These are phyloP conservation scores for Coregonus clupeaformis DNA, from an alignment of 2,113 vertebrate species.

Conservation along the genomic window DNA sequence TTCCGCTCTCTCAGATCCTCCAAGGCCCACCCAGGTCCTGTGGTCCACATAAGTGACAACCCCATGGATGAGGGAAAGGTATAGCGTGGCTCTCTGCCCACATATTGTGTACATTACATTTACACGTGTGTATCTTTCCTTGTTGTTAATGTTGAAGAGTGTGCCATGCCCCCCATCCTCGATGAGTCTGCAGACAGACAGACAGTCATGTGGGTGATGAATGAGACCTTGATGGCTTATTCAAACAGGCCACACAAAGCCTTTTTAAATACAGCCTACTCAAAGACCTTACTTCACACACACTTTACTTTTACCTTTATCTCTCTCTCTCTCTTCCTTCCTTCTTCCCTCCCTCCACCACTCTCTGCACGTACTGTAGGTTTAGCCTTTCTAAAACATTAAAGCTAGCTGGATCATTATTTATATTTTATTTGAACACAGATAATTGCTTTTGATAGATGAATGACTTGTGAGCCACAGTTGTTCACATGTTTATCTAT, in stretches of 20 bases:
- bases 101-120: too few species aligned
- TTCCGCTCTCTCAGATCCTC: conserved; percentile 80
- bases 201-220: too few species aligned
- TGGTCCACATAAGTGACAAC: conserved; percentile 99
- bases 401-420: not conserved
- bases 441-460: not conserved
- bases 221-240: not conserved
- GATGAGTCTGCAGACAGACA: not conserved
- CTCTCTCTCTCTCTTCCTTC: not conserved
- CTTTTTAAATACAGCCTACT: too few species aligned
- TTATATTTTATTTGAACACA: not conserved
- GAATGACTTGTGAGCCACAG: not conserved
- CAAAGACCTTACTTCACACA: not conserved
- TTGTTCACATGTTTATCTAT: not conserved
- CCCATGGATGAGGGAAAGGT: conserved; percentile 98
- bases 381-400: not conserved
- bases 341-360: not conserved
- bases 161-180: not conserved
- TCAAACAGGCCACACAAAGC: not conserved
- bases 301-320: not conserved
- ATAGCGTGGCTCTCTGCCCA: not conserved
- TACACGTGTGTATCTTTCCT: too few species aligned
- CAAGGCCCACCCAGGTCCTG: conserved; percentile 95
- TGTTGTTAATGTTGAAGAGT: too few species aligned
- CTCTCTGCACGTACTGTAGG: not conserved